These are phyloP conservation scores for Drosophila austrosaltans DNA, from an alignment of 2,888 invertebrate genomes.

Conservation along the genomic window DNA sequence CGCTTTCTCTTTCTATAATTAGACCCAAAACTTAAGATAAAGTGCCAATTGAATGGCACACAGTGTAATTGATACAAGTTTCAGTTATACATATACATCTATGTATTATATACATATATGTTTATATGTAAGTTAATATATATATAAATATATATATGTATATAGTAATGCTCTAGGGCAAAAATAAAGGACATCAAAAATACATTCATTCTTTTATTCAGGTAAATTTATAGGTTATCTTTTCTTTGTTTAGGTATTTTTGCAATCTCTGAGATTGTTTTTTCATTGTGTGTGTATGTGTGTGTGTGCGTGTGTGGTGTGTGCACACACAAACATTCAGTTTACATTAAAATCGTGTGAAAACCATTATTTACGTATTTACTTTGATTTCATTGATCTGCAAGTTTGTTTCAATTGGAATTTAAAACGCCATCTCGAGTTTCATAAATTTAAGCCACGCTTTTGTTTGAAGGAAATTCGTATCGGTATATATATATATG, in stretches of 20 bases:
- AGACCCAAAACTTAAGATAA: too few species aligned
- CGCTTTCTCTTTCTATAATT: too few species aligned
- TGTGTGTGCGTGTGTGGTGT: too few species aligned
- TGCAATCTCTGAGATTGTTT: slow-evolving; percentile 62
- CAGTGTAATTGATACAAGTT: slow-evolving; percentile 2
- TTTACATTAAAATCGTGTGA: slow-evolving; percentile 10
- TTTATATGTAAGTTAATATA: too few species aligned
- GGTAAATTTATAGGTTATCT: neutral
- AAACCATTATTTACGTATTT: slow-evolving; percentile 7
- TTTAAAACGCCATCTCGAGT: neutral
- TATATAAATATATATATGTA: too few species aligned
- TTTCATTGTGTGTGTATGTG: neutral
- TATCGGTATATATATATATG: neutral
- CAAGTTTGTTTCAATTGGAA: neutral
- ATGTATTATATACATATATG: slow-evolving; percentile 2
- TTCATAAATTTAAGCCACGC: neutral
- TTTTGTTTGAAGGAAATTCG: neutral
- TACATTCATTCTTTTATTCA: slow-evolving; percentile 10
- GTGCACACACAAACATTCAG: neutral
- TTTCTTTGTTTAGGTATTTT: slow-evolving; percentile 36
- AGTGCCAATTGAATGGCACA: too few species aligned
- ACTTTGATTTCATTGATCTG: neutral
- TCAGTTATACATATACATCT: neutral
- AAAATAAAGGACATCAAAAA: slow-evolving; percentile 11
- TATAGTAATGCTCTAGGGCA: neutral